Conservation (phyloP, 2,888 invertebrate species). For the Tenthredo scrophulariae region DNA sequence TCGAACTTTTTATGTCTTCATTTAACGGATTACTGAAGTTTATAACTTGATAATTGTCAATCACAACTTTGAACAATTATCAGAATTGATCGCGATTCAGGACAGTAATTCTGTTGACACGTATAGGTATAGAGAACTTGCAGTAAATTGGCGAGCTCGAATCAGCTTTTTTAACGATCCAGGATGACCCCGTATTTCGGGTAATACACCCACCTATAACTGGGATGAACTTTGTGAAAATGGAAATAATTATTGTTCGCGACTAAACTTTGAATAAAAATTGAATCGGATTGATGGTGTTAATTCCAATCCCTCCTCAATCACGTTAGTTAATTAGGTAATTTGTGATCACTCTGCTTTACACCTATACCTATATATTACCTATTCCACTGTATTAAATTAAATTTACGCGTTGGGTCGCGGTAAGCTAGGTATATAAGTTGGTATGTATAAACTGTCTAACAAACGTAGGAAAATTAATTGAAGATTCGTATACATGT, state of each 20-base stretch:
- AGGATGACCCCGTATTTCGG: background rate
- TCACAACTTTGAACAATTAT: constrained; percentile 5
- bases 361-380: background rate
- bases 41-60: constrained; percentile 41
- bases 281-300: background rate
- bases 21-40: constrained; percentile 12
- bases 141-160: background rate
- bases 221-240: background rate
- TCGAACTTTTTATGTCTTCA: background rate
- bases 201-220: background rate
- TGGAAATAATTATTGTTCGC: background rate
- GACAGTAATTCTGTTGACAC: background rate
- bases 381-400: background rate
- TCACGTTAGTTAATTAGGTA: constrained; percentile 23
- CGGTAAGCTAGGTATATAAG: background rate
- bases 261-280: background rate
- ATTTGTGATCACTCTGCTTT: background rate
- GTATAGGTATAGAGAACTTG: background rate
- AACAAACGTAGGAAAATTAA: constrained; percentile 18
- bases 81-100: background rate
- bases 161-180: background rate
- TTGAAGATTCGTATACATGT: constrained; percentile 51
- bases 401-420: constrained; percentile 5
- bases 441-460: background rate
- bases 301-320: background rate